Percentiles rank a stretch among this genome's conserved stretches.
phyloP scores from a whole-genome alignment of 2,888 invertebrate species.

The Eupithecia pulchellata region DNA sequence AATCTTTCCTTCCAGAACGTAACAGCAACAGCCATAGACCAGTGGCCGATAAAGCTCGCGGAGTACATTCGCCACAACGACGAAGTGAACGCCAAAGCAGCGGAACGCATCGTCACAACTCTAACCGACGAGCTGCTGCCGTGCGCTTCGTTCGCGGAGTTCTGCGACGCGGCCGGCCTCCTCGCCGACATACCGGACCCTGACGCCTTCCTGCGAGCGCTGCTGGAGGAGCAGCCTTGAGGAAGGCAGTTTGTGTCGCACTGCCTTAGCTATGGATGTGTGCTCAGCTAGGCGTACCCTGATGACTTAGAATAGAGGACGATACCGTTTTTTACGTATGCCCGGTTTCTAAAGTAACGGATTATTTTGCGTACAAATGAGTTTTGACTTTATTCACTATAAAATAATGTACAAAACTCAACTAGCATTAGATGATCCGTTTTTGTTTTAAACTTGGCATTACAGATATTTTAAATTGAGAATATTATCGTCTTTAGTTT shows the following conservation, averaged over 20 bases:
- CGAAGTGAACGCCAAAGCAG: slow-evolving; percentile 94
- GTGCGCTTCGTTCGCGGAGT: slow-evolving; percentile 95
- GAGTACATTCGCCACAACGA: slow-evolving; percentile 98
- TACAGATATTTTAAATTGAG: neutral
- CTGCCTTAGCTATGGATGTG: slow-evolving; percentile 68
- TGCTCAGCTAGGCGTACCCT: slow-evolving; percentile 55
- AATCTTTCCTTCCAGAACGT: slow-evolving; percentile 84
- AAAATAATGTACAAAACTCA: neutral
- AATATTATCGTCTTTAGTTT: neutral
- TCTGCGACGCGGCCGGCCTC: slow-evolving; percentile 96
- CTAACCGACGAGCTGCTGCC: slow-evolving; percentile 96
- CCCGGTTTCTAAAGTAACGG: neutral
- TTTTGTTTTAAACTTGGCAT: neutral
- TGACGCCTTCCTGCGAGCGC: slow-evolving; percentile 73
- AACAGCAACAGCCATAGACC: slow-evolving; percentile 89
- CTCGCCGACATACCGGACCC: slow-evolving; percentile 88
- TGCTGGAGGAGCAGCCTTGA: slow-evolving; percentile 74
- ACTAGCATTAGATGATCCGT: neutral
- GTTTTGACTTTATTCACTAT: neutral
- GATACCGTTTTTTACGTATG: neutral
- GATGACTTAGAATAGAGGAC: slow-evolving; percentile 1
- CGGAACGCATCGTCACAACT: slow-evolving; percentile 91
- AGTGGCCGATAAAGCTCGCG: slow-evolving; percentile 95
- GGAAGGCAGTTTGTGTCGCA: slow-evolving; percentile 58
- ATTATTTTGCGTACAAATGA: neutral